Percentiles rank a stretch among this genome's conserved stretches.
These are phyloP conservation scores for Himalopsyche japonica DNA, from an alignment of 2,888 invertebrate genomes.

Conservation along the genomic window DNA sequence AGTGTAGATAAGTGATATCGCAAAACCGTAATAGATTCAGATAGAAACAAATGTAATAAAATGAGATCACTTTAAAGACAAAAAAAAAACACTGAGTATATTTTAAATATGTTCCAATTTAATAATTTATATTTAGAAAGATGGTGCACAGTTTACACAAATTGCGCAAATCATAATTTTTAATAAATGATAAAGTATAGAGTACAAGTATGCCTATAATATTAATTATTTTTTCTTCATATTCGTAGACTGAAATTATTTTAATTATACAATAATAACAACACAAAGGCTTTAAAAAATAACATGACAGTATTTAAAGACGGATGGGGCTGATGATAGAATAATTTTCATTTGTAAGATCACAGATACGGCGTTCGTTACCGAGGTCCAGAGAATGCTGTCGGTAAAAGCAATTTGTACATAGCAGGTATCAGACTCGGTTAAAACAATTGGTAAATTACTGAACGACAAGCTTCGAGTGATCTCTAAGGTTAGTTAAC, in stretches of 20 bases:
- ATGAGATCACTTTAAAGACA: not conserved
- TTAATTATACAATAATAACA: conserved; percentile 15
- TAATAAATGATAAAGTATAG: conserved; percentile 14
- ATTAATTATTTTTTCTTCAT: not conserved
- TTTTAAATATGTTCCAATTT: conserved; percentile 11
- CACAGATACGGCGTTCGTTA: conserved; percentile 2
- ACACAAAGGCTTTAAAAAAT: conserved; percentile 30
- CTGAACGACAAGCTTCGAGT: conserved; percentile 11
- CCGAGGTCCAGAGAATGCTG: not conserved
- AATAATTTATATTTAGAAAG: conserved; percentile 21
- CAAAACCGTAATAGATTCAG: not conserved
- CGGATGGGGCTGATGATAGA: conserved; percentile 4
- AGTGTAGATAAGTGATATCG: not conserved
- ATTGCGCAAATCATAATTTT: conserved; percentile 24
- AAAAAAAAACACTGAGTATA: not conserved
- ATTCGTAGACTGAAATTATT: not conserved
- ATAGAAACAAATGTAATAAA: too few species aligned
- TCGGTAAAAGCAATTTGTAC: conserved; percentile 28
- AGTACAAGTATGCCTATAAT: conserved; percentile 1
- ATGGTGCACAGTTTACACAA: conserved; percentile 21
- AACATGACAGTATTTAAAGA: conserved; percentile 10
- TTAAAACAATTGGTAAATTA: not conserved
- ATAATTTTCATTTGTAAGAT: conserved; percentile 5
- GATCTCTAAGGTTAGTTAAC: conserved; percentile 15
- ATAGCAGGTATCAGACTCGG: conserved; percentile 18